Conservation (phyloP, 2,888 invertebrate genomes). For the Pinctada fucata region DNA sequence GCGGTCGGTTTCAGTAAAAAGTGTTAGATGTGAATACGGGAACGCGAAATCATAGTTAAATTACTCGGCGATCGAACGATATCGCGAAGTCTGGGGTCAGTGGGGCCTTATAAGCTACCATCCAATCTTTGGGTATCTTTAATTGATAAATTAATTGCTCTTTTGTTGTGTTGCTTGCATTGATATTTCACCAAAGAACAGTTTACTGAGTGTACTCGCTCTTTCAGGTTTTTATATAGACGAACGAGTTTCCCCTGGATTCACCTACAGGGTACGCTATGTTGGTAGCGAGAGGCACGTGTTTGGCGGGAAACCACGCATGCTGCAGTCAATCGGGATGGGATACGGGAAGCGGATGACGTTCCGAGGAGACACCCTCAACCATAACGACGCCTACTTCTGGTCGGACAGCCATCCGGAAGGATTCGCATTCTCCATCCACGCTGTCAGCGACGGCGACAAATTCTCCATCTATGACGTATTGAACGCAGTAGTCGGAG, state of each 20-base stretch:
- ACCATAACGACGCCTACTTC: constrained; percentile 83
- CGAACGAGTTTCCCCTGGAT: constrained; percentile 85
- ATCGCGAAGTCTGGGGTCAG: no score
- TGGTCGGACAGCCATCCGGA: constrained; percentile 87
- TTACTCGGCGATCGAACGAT: no score
- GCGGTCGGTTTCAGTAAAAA: no score
- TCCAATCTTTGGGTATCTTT: no score
- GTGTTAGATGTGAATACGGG: no score
- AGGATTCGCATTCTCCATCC: constrained; percentile 82
- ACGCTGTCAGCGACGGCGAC: constrained; percentile 83
- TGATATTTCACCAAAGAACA: background rate
- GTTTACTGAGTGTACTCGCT: constrained; percentile 24
- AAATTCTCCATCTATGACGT: constrained; percentile 83
- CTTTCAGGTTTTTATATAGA: constrained; percentile 84
- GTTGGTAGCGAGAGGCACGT: constrained; percentile 80
- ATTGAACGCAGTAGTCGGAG: constrained; percentile 50
- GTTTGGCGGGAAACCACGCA: constrained; percentile 83
- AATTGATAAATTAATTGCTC: no score
- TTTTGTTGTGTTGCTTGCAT: no score
- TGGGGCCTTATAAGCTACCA: no score
- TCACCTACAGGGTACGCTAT: constrained; percentile 85
- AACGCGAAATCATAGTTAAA: no score
- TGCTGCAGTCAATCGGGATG: constrained; percentile 84
- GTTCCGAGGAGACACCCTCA: constrained; percentile 83
- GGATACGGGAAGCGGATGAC: constrained; percentile 87